A percentile compares a stretch with the other conserved stretches of the same genome.
Evolutionary conservation across 2,797 vertebrate species (phyloP).

Genomic region (Tarsius wallacei): DNA sequence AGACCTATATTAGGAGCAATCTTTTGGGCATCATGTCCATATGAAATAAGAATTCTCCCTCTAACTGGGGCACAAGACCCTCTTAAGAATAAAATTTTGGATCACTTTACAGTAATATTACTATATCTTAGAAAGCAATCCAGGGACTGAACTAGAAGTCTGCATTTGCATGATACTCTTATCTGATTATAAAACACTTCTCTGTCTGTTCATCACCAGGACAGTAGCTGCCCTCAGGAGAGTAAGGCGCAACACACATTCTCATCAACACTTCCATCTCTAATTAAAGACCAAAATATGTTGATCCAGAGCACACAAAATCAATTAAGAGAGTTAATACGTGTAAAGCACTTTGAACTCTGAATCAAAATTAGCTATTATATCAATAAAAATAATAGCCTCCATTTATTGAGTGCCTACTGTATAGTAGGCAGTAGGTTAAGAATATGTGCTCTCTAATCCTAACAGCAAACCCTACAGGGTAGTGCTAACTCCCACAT

Average conservation of each 20-base stretch:
- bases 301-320: slow-evolving; percentile 10
- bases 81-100: slow-evolving; percentile 49
- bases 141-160: neutral
- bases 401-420: slow-evolving; percentile 34
- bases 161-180: neutral
- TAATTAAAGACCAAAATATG: slow-evolving; percentile 22
- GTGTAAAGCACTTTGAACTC: slow-evolving; percentile 61
- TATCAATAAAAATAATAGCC: slow-evolving; percentile 72
- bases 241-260: neutral
- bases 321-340: slow-evolving; percentile 67
- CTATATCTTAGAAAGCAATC: neutral
- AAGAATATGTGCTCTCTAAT: slow-evolving; percentile 34
- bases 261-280: neutral
- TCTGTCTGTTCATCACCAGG: neutral
- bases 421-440: neutral
- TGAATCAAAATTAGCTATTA: slow-evolving; percentile 76
- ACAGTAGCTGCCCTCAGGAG: neutral
- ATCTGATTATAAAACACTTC: slow-evolving; percentile 13
- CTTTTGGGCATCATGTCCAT: slow-evolving; percentile 46
- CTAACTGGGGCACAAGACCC: slow-evolving; percentile 50
- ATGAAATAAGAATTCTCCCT: slow-evolving; percentile 72
- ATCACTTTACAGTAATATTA: neutral
- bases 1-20: slow-evolving; percentile 72
- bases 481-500: slow-evolving; percentile 32
- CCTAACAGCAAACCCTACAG: slow-evolving; percentile 53